These are phyloP conservation scores for Macrocentrus cingulum DNA, from an alignment of 1,140 invertebrate genomes.

Conservation along the genomic window DNA sequence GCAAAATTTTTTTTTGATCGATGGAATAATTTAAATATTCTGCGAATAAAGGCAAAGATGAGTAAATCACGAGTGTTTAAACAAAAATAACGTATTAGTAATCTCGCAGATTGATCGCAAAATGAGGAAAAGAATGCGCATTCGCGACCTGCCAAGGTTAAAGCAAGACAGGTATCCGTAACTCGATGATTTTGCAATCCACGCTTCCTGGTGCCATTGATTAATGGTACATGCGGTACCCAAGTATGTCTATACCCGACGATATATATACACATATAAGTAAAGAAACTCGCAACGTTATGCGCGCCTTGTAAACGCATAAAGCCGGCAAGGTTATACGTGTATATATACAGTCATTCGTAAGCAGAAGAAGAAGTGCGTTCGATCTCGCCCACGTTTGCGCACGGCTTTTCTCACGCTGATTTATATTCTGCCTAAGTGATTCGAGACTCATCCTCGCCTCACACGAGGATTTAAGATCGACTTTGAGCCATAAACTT, in stretches of 20 bases:
- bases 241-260: background rate
- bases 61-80: no score
- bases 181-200: conserved; percentile 44
- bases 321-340: conserved; percentile 7
- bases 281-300: background rate
- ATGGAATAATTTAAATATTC: no score
- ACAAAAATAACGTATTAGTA: no score
- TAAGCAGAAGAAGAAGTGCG: conserved; percentile 2
- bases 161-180: conserved; percentile 35
- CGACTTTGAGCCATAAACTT: conserved; percentile 23
- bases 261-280: conserved; percentile 3
- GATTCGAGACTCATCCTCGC: conserved; percentile 20
- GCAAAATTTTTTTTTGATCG: no score
- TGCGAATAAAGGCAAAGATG: no score
- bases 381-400: conserved; percentile 25
- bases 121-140: conserved; percentile 28
- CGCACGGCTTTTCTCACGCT: conserved; percentile 13
- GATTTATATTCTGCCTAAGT: conserved; percentile 34
- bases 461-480: conserved; percentile 23
- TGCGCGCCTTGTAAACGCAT: conserved; percentile 10
- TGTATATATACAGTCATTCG: background rate
- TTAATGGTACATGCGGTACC: conserved; percentile 34
- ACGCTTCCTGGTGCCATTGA: conserved; percentile 44
- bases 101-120: background rate
- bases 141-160: conserved; percentile 40